Base-by-base conservation (phyloP, 2,888 invertebrate species). In the Calameuta idolon region DNA sequence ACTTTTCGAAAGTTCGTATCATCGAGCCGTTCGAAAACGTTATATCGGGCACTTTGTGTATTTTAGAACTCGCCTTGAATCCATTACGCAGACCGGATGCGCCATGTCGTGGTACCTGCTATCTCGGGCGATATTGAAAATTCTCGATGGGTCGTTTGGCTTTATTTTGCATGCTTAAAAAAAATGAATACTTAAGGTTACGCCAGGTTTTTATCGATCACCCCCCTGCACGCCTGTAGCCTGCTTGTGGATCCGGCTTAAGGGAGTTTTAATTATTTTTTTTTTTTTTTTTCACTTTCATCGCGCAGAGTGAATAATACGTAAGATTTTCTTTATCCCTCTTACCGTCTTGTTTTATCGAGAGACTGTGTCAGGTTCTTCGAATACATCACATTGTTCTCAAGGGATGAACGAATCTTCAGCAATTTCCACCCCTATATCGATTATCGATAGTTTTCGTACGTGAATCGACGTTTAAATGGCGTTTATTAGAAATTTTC, bases 331-430 rank as follows among this genome's bases (percentile, higher is more conserved):
- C 35, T 11, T 15, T 12, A 12, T 71, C 9, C 34, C n/a, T 69
- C 31, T 73, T 69, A 78, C 77, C 76, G 75, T 79, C 78, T 77
- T 40, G 3, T 37, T 55, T 30, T 55, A 37, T 31, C 34, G 5
- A 33, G 69, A 30, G 31, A 77, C 35, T 35, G 37, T 11, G 31
- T 37, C 75, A 34, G 55, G 37, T 74, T 34, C 75, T 34, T 74
- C 80, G 80, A 78, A 79, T 81, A 77, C 81, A 84, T 83, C 84
- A 81, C 80, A 85, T 84, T 85, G 85, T 84, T 75, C 82, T 80
- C 79, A 79, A 78, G 82, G 79, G 79, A 35, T 35, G 77, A 75
- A 31, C 12, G 34, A 77, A 77, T 74, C 2, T 23, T 23, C 1
- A 9, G 2, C 3, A 9, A 9, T 55, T 55, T 23, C 1, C 15